Base-by-base conservation (phyloP, 2,888 invertebrate species). In the Trachelus stipa region DNA sequence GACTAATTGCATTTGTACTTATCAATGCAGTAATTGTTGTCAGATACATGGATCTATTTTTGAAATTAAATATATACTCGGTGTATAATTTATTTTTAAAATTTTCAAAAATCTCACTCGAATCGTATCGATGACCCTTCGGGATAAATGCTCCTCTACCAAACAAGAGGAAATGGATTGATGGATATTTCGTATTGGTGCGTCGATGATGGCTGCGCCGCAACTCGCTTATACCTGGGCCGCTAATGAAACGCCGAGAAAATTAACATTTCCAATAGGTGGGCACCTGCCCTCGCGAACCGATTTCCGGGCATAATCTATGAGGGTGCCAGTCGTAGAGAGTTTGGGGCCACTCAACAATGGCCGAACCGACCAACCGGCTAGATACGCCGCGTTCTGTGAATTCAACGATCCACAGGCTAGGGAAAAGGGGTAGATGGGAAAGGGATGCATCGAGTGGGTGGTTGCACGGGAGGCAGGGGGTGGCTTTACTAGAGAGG, bases 261-360 rank as follows among this genome's bases (percentile, higher is more conserved):
- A 78, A 78, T 78, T 78, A 78, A 76, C 78, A 78, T 78, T 78
- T 78, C 73, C 73, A 78, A 78, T 78, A 56, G 73, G 75, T 34
- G 75, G 31, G 68, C 78, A 75, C 73, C 75, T 78, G 78, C 75
- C 68, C 76, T 71, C 76, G 75, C 74, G 75, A 78, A 78, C 78
- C 75, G 78, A 78, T 78, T 78, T 78, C 78, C 78, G 74, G 56
- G 75, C 78, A 78, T 78, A 78, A 78, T 78, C 78, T 78, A 78
- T 75, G 78, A 78, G 78, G 75, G 11, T 34, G 74, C 34, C 31
- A 34, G 35, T 33, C 69, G 69, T 30, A 33, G 30, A n/a, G 75
- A 68, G 75, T 71, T 40, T 74, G 78, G 71, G 73, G 73, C 77
- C 75, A 75, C 37, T 75, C 78, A 75, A 78, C 78, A 76, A 78